A percentile compares a stretch with the other conserved stretches of the same genome.
Conservation (phyloP, 2,888 invertebrate genomes). For the Dysmachus trigonus region DNA sequence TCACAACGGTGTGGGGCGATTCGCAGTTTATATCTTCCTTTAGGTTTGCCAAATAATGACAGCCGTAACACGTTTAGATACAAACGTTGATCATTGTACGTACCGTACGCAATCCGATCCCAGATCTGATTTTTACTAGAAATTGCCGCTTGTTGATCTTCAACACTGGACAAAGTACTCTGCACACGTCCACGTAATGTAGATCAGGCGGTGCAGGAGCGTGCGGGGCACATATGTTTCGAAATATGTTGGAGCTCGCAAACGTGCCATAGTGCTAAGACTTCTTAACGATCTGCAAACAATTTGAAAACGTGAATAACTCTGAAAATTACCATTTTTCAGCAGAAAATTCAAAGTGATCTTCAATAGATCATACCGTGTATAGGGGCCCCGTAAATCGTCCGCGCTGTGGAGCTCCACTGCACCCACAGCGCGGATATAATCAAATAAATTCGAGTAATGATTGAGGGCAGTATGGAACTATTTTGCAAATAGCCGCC, state of each 20-base stretch:
- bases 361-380: conserved; percentile 3
- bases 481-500: conserved; percentile 25
- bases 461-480: conserved; percentile 35
- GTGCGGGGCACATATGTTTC: neutral
- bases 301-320: conserved; percentile 32
- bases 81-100: neutral
- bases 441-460: conserved; percentile 27
- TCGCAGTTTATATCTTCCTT: conserved; percentile 33
- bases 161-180: neutral
- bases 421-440: neutral
- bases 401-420: neutral
- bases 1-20: conserved; percentile 2
- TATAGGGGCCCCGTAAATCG: conserved; percentile 5
- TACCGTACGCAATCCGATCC: conserved; percentile 21
- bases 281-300: conserved; percentile 32
- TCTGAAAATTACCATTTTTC: conserved; percentile 18
- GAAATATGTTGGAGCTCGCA: neutral
- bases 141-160: neutral
- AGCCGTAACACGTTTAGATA: conserved; percentile 9
- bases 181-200: neutral
- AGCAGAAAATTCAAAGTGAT: neutral
- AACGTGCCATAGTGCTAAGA: neutral
- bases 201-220: neutral
- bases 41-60: conserved; percentile 5
- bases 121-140: neutral